phyloP scores from a whole-genome alignment of 2,888 invertebrate genomes.

The Xestia xanthographa region DNA sequence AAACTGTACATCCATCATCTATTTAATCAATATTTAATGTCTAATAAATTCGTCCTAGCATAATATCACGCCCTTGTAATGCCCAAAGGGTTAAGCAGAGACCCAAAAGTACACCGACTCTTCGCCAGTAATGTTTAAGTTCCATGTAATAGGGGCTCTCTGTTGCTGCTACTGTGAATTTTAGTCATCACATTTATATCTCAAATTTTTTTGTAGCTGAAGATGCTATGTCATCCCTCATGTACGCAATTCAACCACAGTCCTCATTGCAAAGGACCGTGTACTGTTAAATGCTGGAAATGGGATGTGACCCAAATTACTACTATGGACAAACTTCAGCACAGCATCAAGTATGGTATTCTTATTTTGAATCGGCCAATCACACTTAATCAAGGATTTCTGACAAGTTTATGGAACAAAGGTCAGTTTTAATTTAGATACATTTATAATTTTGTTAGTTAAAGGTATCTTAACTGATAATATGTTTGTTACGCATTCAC shows the following conservation, averaged over 20 bases:
- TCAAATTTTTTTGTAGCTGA: slow-evolving; percentile 68
- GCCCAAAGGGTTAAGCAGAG: neutral
- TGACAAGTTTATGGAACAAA: slow-evolving; percentile 92
- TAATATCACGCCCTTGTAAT: neutral
- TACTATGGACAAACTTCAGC: slow-evolving; percentile 51
- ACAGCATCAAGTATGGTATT: slow-evolving; percentile 89
- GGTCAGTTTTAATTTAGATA: slow-evolving; percentile 85
- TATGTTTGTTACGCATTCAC: neutral
- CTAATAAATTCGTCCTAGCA: no score
- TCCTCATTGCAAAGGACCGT: slow-evolving; percentile 58
- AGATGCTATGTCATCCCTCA: slow-evolving; percentile 68
- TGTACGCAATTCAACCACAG: slow-evolving; percentile 72
- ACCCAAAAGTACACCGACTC: no score
- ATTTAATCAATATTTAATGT: no score
- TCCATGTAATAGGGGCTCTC: no score
- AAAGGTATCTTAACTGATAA: neutral
- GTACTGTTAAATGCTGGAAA: slow-evolving; percentile 73
- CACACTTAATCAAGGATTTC: slow-evolving; percentile 84
- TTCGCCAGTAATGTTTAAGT: neutral
- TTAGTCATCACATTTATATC: neutral
- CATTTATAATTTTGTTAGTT: neutral
- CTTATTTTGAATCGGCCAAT: slow-evolving; percentile 93
- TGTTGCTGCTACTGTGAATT: neutral
- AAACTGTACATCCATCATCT: no score
- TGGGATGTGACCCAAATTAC: slow-evolving; percentile 78